Base-by-base conservation (phyloP, 2,797 vertebrate species). In the Gambusia yucatana region DNA sequence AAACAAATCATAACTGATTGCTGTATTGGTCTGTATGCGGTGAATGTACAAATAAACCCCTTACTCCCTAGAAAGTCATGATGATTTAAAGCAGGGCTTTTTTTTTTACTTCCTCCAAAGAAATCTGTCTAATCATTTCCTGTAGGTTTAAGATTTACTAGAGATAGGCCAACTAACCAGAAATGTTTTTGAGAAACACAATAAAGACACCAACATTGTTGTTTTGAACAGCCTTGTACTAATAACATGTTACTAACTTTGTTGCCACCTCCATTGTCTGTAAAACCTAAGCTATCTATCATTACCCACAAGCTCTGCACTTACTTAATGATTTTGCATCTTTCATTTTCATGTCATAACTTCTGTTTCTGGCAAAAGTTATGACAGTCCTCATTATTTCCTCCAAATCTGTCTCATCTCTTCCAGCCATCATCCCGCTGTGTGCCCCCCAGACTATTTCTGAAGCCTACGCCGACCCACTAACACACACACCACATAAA, bases 401-500 rank as follows among this genome's bases (percentile, higher is more conserved):
- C 25, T 0, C 36, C 39, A n/a, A 43, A n/a, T 41, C 63, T 65
- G 33, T 14, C 8, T 52, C 14, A 33, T 55, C 65, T 71, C 1
- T 46, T 22, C 3, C 6, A 28, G n/a, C 22, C 3, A 8, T 46
- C 59, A 11, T 30, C 25, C n/a, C 22, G 0, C 72, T 59, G 50
- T 69, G 46, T 36, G 52, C 50, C 77, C 22, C 71, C 67, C 61
- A 47, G 69, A 73, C 75, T 91, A 83, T 89, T 83, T 87, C 55
- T 77, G 76, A 83, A 70, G 77, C 71, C 43, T 20, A 73, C 73
- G 39, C 79, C 86, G 87, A 78, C 84, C 82, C 70, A 77, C 83
- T 84, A 75, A 87, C 85, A 90, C 84, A 89, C 79, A 86, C 72
- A 83, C 78, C 78, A 52, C 73, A 77, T 14, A 20, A 80, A 87